Percentiles rank a stretch among this genome's conserved stretches.
Evolutionary conservation across 2,113 vertebrate species (phyloP).

Genomic region (Bostrychus sinensis): DNA sequence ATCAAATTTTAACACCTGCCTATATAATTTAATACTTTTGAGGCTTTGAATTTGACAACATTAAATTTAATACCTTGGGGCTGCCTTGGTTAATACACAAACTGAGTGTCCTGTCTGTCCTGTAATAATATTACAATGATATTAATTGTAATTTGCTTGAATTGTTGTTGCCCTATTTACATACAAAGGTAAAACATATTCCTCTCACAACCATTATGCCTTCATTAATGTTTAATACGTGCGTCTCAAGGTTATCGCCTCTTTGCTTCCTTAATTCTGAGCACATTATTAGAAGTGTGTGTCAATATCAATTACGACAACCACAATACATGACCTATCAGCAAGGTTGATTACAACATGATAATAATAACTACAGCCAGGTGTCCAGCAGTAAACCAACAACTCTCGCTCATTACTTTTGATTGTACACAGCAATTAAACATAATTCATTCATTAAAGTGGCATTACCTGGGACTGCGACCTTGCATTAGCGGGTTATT

Average conservation of each 20-base stretch:
- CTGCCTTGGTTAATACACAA: no score
- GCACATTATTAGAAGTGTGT: conserved; percentile 4
- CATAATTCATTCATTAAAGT: conserved; percentile 10
- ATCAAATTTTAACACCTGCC: no score
- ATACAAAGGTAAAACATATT: no score
- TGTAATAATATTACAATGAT: no score
- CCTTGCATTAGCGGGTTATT: neutral
- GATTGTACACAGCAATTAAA: conserved; percentile 22
- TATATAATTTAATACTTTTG: no score
- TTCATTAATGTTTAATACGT: neutral
- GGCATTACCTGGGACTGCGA: neutral
- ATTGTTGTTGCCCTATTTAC: no score
- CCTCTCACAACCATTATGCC: neutral
- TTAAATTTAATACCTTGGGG: no score
- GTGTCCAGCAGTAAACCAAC: conserved; percentile 10
- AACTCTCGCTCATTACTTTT: conserved; percentile 18
- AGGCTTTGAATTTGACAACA: no score
- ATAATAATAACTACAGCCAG: conserved; percentile 27
- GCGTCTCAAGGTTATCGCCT: neutral
- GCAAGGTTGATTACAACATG: conserved; percentile 13
- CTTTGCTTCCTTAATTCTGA: conserved; percentile 3
- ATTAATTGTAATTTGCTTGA: no score
- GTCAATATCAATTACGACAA: conserved; percentile 26
- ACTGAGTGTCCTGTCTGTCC: no score
- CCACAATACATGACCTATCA: conserved; percentile 18